Conservation (phyloP, 2,797 vertebrate species). For the Sciurus carolinensis region DNA sequence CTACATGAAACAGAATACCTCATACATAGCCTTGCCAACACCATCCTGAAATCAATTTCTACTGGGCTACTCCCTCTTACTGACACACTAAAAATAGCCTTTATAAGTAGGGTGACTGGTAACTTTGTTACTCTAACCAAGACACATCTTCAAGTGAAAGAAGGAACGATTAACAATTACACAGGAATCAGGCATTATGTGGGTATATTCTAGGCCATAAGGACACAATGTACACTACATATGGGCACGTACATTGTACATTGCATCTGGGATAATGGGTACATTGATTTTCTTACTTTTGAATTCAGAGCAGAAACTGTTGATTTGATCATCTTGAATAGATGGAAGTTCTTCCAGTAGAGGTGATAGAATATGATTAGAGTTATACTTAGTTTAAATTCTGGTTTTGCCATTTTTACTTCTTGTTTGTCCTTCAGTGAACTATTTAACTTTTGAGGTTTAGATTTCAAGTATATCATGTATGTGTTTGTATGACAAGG, state of each 20-base stretch:
- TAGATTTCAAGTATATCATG: not conserved
- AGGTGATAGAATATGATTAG: not conserved
- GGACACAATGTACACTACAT: not conserved
- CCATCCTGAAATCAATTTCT: not conserved
- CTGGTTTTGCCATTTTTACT: not conserved
- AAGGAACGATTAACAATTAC: not conserved
- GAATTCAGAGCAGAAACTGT: not conserved
- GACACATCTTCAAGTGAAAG: not conserved
- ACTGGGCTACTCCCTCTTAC: not conserved
- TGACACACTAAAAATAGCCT: not conserved
- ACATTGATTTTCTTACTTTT: not conserved
- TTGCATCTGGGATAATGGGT: not conserved
- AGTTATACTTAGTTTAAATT: not conserved
- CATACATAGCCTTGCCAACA: not conserved
- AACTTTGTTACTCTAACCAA: not conserved
- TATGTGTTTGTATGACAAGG: not conserved
- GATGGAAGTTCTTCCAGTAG: not conserved
- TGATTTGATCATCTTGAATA: not conserved
- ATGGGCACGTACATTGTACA: not conserved
- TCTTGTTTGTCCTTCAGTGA: not conserved
- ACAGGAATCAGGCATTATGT: not conserved
- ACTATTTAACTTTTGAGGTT: not conserved
- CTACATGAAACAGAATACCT: not conserved
- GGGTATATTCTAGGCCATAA: not conserved
- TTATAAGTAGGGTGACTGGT: not conserved